Evolutionary conservation across 2,888 invertebrate genomes (phyloP).

Genomic region (Neoascia interrupta): DNA sequence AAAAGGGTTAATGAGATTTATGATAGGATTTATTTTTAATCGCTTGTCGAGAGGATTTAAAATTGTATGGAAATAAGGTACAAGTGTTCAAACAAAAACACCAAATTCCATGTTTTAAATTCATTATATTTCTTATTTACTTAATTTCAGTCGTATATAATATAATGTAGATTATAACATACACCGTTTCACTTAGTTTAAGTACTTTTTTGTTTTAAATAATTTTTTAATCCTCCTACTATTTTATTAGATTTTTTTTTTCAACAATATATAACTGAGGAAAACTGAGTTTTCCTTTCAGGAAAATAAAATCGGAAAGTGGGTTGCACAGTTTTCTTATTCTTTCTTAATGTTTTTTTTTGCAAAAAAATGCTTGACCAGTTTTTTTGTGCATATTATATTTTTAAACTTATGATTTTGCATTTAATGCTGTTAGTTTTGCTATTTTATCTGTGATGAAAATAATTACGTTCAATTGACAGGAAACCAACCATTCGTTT

Average conservation of each 20-base stretch:
- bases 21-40: too few relatives aligned
- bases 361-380: conserved; percentile 6
- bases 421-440: too few relatives aligned
- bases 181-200: too few relatives aligned
- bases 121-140: conserved; percentile 66
- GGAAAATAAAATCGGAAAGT: too few relatives aligned
- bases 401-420: too few relatives aligned
- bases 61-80: too few relatives aligned
- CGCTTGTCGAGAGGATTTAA: too few relatives aligned
- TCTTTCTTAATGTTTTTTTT: conserved; percentile 9
- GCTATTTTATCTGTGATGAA: too few relatives aligned
- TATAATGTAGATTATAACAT: conserved; percentile 63
- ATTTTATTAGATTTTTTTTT: conserved; percentile 39
- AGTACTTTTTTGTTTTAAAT: conserved; percentile 22
- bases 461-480: conserved; percentile 53
- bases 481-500: conserved; percentile 53
- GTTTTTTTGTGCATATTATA: too few relatives aligned
- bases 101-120: conserved; percentile 42
- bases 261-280: conserved; percentile 25
- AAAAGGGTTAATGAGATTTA: too few relatives aligned
- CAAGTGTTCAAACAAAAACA: background rate
- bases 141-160: conserved; percentile 69
- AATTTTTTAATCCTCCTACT: conserved; percentile 66
- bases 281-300: too few relatives aligned
- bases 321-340: too few relatives aligned